A percentile compares a stretch with the other conserved stretches of the same genome.
Evolutionary conservation across 1,140 invertebrate genomes (phyloP).

Genomic region (Acromyrmex echinatior): DNA sequence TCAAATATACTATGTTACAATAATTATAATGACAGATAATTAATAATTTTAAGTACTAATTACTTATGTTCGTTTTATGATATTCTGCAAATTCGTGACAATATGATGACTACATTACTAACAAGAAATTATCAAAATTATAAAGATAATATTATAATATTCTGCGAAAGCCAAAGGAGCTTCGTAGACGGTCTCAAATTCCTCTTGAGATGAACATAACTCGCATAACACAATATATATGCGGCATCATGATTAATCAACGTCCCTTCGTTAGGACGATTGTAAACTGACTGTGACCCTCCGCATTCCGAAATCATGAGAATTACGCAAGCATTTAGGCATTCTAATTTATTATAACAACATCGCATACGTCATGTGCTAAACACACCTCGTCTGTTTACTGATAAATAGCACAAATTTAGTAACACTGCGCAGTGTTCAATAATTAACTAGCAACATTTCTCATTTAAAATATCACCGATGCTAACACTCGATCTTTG

Average conservation of each 20-base stretch:
- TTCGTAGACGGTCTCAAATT: slow-evolving; percentile 33
- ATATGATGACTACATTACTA: background rate
- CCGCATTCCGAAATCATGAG: slow-evolving; percentile 55
- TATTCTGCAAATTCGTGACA: background rate
- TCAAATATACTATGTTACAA: background rate
- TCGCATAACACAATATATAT: slow-evolving; percentile 53
- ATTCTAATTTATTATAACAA: slow-evolving; percentile 42
- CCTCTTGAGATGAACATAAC: slow-evolving; percentile 51
- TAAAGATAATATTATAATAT: background rate
- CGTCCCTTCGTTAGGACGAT: slow-evolving; percentile 68
- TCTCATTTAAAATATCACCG: slow-evolving; percentile 20
- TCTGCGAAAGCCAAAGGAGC: slow-evolving; percentile 10
- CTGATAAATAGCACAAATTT: slow-evolving; percentile 17
- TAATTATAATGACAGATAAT: background rate
- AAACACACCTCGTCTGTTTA: slow-evolving; percentile 5
- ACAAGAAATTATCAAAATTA: background rate
- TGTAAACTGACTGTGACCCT: slow-evolving; percentile 52
- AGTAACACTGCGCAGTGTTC: background rate
- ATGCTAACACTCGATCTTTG: background rate
- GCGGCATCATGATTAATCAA: slow-evolving; percentile 64
- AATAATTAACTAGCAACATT: slow-evolving; percentile 31
- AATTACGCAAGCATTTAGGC: slow-evolving; percentile 46
- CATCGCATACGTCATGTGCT: background rate
- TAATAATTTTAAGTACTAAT: slow-evolving; percentile 24
- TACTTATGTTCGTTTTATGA: background rate